Conservation (phyloP, 2,797 vertebrate species). For the Coccyzus lansbergi region DNA sequence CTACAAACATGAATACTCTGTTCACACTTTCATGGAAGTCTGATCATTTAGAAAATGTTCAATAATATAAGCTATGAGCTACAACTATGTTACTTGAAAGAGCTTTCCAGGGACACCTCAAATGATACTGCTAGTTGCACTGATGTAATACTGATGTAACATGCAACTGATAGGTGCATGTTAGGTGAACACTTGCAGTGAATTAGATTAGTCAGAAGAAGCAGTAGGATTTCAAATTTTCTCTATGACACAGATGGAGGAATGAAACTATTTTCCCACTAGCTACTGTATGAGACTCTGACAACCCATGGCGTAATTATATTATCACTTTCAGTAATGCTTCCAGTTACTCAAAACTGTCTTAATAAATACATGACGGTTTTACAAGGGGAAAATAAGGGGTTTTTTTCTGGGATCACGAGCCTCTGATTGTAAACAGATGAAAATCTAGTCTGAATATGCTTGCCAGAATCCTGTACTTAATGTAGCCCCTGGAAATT, state of each 20-base stretch:
- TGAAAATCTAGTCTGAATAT: not conserved
- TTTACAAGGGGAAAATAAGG: not conserved
- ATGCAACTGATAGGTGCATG: no score
- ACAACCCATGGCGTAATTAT: slow-evolving; percentile 12
- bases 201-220: not conserved
- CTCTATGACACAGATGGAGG: not conserved
- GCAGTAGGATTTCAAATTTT: not conserved
- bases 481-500: not conserved
- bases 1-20: not conserved
- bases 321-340: not conserved
- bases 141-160: no score
- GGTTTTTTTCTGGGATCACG: not conserved
- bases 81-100: not conserved
- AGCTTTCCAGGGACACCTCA: not conserved
- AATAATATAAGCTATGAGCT: not conserved
- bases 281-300: not conserved
- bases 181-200: not conserved
- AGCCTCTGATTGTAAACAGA: not conserved
- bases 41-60: not conserved
- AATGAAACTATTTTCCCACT: not conserved
- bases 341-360: not conserved
- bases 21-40: not conserved
- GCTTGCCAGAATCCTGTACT: not conserved
- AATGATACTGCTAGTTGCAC: no score
- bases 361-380: not conserved